phyloP scores from a whole-genome alignment of 1,140 invertebrate species.

The Paramacrobiotus metropolitanus region DNA sequence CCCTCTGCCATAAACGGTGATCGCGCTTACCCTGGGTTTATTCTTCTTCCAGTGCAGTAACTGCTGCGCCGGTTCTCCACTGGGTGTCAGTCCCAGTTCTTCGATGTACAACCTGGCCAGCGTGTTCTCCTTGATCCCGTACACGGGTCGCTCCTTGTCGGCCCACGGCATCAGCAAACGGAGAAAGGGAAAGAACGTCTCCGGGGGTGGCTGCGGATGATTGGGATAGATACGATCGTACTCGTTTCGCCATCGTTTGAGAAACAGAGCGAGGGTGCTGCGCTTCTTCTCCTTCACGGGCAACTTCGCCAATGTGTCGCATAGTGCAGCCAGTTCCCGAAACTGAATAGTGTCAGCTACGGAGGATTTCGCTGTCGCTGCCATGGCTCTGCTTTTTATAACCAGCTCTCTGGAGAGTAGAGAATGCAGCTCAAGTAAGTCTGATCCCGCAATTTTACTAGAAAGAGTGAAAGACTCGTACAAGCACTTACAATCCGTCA shows the following conservation, averaged over 20 bases:
- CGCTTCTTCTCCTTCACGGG: conserved; percentile 26
- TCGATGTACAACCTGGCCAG: conserved; percentile 31
- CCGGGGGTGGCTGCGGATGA: conserved; percentile 10
- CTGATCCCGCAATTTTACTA: no score
- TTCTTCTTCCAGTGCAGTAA: conserved; percentile 30
- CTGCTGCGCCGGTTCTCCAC: conserved; percentile 36
- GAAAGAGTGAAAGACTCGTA: no score
- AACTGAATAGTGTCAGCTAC: no score
- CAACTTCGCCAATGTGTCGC: no score
- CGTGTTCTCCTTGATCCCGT: conserved; percentile 34
- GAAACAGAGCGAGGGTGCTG: conserved; percentile 28
- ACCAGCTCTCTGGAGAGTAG: no score
- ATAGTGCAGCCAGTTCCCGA: no score
- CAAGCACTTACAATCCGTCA: no score
- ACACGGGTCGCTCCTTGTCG: conserved; percentile 36
- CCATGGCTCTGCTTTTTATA: no score
- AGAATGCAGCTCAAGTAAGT: no score
- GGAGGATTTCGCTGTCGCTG: no score
- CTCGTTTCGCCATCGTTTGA: conserved; percentile 25
- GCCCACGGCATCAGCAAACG: conserved; percentile 41
- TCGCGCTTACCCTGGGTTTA: not conserved
- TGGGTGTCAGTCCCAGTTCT: conserved; percentile 37
- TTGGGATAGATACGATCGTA: conserved; percentile 9
- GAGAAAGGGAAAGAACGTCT: conserved; percentile 36
- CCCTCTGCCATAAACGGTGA: no score